Evolutionary conservation across 2,113 vertebrate genomes (phyloP), one percentile per base, ranked within the genome.

Genomic region (Cranoglanis bouderius): DNA sequence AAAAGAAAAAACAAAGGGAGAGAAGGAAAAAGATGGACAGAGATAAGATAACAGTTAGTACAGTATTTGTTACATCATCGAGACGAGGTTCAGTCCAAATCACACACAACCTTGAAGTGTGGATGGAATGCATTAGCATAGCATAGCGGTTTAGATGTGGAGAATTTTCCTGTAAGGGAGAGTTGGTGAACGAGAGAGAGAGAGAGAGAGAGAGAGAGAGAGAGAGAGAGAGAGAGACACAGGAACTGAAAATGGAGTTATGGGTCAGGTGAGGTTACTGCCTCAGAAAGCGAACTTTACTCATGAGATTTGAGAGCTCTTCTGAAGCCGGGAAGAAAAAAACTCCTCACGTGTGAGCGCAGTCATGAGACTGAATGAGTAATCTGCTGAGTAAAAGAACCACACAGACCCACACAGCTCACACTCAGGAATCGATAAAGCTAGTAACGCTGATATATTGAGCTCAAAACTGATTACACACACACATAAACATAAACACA

Each of bases 341-440:
- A 14, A 21, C 43, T 29, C 24, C 26, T 87, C 65, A 82, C 75
- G 40, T 85, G 49, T 82, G 59, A 63, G 26, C 2, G 14, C 49
- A 13, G 49, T 51, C 89, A 77, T 29, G 43, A 88, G 63, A 85
- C 86, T 38, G 63, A 70, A n/a, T 63, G 38, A 78, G 72, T 49
- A 67, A 80, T 77, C 46, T 0, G 29, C 57, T 67, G n/a, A 40
- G 32, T 46, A 74, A 82, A 49, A 51, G 82, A 55, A 67, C 10
- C 63, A 78, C 38, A 49, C 40, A 57, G 59, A 6, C 6, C 24
- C 24, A 0, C 85, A 53, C 5, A 13, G 70, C 70, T 53, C 72
- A 81, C 55, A 16, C 19, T 26, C 51, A 29, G 5, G 51, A 21
- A 70, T 55, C 51, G 9, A 13, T 26, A 21, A 63, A 80, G 74